phyloP scores from a whole-genome alignment of 2,888 invertebrate genomes.

The Tenthredo notha region DNA sequence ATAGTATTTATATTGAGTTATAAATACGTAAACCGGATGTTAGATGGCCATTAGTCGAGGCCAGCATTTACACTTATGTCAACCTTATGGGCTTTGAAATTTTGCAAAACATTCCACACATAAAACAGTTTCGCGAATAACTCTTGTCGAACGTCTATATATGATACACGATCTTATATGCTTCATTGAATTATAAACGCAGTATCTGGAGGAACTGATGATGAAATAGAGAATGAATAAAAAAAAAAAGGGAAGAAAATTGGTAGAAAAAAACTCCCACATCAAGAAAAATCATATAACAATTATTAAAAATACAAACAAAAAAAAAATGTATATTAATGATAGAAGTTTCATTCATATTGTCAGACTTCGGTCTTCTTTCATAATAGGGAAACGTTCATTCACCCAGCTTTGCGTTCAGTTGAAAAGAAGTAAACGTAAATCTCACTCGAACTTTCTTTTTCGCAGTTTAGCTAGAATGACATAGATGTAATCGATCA shows the following conservation, averaged over 20 bases:
- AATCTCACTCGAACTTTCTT: not conserved
- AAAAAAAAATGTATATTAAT: not conserved
- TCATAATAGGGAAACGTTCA: not conserved
- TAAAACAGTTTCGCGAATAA: not conserved
- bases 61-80: slow-evolving; percentile 22
- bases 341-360: not conserved
- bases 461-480: not conserved
- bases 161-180: not conserved
- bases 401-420: not conserved
- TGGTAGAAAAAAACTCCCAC: not conserved
- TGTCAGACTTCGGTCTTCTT: not conserved
- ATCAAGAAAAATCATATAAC: not conserved
- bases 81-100: not conserved
- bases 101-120: not conserved
- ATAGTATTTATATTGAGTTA: slow-evolving; percentile 27
- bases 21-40: slow-evolving; percentile 38
- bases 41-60: slow-evolving; percentile 27
- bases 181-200: not conserved
- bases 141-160: not conserved
- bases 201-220: not conserved
- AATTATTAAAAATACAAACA: too few relatives aligned
- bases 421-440: not conserved
- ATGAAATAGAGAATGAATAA: not conserved
- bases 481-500: not conserved
- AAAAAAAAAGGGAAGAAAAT: not conserved